Percentiles rank a stretch among this genome's conserved stretches.
Evolutionary conservation across 2,888 invertebrate species (phyloP).

Genomic region (Pseudococcus longispinus): DNA sequence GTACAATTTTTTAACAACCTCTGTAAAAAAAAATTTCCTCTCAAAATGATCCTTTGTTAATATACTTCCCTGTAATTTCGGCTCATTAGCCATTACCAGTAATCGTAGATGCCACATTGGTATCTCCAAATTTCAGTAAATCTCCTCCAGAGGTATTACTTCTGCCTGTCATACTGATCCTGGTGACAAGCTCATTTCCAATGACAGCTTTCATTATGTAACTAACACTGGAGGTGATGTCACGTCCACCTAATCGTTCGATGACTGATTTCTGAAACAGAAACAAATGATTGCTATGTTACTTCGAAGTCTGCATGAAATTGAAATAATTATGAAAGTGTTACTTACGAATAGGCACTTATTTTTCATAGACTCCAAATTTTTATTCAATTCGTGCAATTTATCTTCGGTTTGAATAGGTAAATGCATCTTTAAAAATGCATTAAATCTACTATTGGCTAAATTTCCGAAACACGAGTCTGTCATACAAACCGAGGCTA

Average conservation of each 20-base stretch:
- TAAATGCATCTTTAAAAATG: not conserved
- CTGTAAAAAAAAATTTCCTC: not conserved
- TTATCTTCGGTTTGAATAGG: constrained; percentile 14
- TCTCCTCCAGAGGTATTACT: not conserved
- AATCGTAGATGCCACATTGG: constrained; percentile 12
- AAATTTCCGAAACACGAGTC: not conserved
- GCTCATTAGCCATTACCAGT: not conserved
- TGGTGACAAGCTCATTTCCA: constrained; percentile 9
- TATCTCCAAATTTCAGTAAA: constrained; percentile 3
- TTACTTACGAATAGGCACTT: not conserved
- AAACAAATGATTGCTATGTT: no score
- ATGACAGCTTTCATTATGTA: constrained; percentile 36
- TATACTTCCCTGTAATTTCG: not conserved
- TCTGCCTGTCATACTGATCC: constrained; percentile 2
- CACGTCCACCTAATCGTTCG: constrained; percentile 20
- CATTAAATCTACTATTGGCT: not conserved
- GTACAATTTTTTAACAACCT: constrained; percentile 19
- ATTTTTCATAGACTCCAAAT: not conserved
- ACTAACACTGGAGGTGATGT: constrained; percentile 16
- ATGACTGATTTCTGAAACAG: constrained; percentile 7
- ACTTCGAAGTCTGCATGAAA: no score
- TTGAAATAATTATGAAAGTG: no score
- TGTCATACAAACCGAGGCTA: not conserved
- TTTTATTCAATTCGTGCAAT: not conserved
- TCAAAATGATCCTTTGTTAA: not conserved